A percentile compares a stretch with the other conserved stretches of the same genome.
These are phyloP conservation scores for Petrocephalus zakoni DNA, from an alignment of 2,113 vertebrate genomes.

Conservation along the genomic window DNA sequence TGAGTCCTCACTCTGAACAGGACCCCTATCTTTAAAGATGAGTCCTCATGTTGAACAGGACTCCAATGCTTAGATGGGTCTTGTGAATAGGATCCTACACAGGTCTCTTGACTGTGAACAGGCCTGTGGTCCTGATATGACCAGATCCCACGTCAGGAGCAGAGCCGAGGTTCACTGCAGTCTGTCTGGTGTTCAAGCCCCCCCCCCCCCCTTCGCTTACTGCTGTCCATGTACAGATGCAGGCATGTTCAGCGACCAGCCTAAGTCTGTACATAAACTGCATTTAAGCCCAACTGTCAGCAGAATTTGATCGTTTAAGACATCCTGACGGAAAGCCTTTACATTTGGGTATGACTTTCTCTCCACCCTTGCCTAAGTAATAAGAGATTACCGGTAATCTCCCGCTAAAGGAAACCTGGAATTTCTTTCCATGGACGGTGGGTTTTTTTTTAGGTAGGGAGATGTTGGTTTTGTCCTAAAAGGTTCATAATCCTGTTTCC, in stretches of 20 bases:
- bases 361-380: constrained; percentile 63
- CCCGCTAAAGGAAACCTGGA: constrained; percentile 46
- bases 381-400: constrained; percentile 61
- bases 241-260: constrained; percentile 55
- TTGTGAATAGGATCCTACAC: neutral
- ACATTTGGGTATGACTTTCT: constrained; percentile 15
- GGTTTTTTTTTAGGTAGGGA: constrained; percentile 30
- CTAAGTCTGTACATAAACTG: constrained; percentile 48
- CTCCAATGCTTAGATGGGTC: neutral
- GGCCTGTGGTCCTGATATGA: neutral
- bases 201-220: constrained; percentile 36
- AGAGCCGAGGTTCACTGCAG: constrained; percentile 33
- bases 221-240: constrained; percentile 45
- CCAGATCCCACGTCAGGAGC: neutral
- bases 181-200: constrained; percentile 37
- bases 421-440: constrained; percentile 35
- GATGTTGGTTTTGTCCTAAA: constrained; percentile 45
- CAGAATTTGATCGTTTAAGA: constrained; percentile 57
- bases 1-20: neutral
- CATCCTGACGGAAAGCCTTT: constrained; percentile 45
- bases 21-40: neutral
- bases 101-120: neutral
- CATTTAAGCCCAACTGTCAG: constrained; percentile 60
- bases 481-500: constrained; percentile 39
- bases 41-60: neutral